Evolutionary conservation across 2,888 invertebrate genomes (phyloP).

Genomic region (Rotaria socialis): DNA sequence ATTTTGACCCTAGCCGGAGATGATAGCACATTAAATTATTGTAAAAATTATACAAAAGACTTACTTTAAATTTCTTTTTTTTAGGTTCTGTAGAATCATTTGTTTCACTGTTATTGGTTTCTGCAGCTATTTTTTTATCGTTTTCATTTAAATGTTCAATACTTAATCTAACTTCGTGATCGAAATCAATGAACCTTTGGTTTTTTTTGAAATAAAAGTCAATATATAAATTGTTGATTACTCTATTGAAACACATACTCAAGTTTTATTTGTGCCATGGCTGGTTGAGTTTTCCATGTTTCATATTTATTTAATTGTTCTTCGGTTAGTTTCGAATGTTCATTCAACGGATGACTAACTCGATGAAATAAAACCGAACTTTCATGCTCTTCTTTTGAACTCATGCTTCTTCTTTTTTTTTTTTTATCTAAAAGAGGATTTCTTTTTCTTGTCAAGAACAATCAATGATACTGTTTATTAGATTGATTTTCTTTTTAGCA

Average conservation of each 20-base stretch:
- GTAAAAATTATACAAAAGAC: no score
- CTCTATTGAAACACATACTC: neutral
- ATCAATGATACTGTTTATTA: no score
- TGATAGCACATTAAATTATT: no score
- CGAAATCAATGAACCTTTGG: constrained; percentile 13
- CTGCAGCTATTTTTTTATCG: constrained; percentile 34
- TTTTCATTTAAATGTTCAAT: constrained; percentile 30
- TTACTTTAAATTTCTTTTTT: constrained; percentile 46
- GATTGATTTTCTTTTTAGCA: neutral
- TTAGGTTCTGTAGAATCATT: constrained; percentile 23
- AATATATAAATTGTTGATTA: neutral
- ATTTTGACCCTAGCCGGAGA: constrained; percentile 41
- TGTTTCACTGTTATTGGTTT: neutral
- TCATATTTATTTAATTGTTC: neutral
- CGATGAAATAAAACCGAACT: neutral
- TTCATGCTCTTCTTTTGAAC: neutral
- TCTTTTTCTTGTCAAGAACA: neutral
- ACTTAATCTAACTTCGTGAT: constrained; percentile 7
- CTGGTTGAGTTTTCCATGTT: constrained; percentile 19
- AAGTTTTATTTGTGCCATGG: constrained; percentile 4
- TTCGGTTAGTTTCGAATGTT: neutral
- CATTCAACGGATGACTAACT: neutral
- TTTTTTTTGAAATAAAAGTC: no score
- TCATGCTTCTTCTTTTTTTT: neutral
- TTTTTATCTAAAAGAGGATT: neutral